Base-by-base conservation (phyloP, 1,140 invertebrate species). In the Zaprionus vittiger region DNA sequence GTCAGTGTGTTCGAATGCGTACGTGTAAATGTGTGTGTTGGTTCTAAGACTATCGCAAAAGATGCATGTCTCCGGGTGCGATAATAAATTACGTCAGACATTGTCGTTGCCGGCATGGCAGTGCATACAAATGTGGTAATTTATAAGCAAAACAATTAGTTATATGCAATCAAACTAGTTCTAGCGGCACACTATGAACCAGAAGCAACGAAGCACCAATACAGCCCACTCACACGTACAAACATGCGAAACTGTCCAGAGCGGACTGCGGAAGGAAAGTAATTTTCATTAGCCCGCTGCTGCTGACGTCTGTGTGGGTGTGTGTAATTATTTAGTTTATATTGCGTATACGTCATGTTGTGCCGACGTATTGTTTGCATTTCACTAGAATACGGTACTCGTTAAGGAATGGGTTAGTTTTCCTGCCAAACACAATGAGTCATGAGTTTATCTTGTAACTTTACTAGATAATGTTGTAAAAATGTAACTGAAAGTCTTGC, bases 91-190 rank as follows among this genome's bases (percentile, higher is more conserved):
- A 87, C 81, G 72, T 84, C 84, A 87, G 78, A 4, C 65, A 49
- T 79, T 70, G 57, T 57, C 68, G 61, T 65, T 69, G 26, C 5
- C 74, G 67, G 59, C 78, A 78, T 81, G 71, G 59, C 72, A 77
- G n/a, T 84, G 85, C 81, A 89, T 89, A 89, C 81, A 84, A 90
- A 89, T 89, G 85, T 89, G 84, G 72, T 89, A 89, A 89, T 89
- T 90, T 89, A 84, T 87, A 89, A 81, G 85, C 47, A 89, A 89
- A 89, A 89, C 84, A 89, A 89, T 89, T 89, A 89, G 84, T 77
- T 89, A 47, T 73, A 66, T 83, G 80, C 81, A 89, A 73, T 83
- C 78, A 79, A 76, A 81, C 78, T 76, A 71, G 78, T 66, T 81
- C 57, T 57, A 65, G 41, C 66, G 49, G 64, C 49, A 31, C 26